phyloP scores from a whole-genome alignment of 2,113 vertebrate genomes.

The Entosphenus tridentatus region DNA sequence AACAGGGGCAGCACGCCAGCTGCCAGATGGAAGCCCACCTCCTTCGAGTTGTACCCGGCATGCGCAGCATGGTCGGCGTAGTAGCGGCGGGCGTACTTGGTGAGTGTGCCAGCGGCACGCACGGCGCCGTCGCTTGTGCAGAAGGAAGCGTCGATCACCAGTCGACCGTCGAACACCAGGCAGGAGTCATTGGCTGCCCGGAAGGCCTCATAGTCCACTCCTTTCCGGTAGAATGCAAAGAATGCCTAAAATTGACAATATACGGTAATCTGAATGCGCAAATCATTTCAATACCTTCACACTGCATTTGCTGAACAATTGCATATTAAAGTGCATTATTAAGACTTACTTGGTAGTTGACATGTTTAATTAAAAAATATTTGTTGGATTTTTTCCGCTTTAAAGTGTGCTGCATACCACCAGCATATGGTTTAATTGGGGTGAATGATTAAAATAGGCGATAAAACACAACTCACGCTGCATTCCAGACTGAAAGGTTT shows the following conservation, averaged over 20 bases:
- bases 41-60: conserved; percentile 42
- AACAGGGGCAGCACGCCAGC: conserved; percentile 33
- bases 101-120: conserved; percentile 52
- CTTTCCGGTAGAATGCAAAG: conserved; percentile 40
- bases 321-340: too few species aligned
- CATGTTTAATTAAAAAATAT: too few species aligned
- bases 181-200: conserved; percentile 37
- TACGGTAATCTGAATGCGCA: too few species aligned
- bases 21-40: conserved; percentile 57
- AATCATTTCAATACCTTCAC: too few species aligned
- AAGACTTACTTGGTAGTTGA: too few species aligned
- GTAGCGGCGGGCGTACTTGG: conserved; percentile 49
- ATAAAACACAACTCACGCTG: conserved; percentile 27
- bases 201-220: conserved; percentile 42
- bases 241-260: conserved; percentile 30
- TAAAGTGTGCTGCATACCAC: too few species aligned
- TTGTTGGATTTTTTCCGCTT: too few species aligned
- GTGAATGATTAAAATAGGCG: too few species aligned
- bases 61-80: conserved; percentile 38
- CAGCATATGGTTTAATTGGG: too few species aligned
- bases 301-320: too few species aligned
- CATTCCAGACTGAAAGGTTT: conserved; percentile 30
- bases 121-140: conserved; percentile 41
- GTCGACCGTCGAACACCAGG: conserved; percentile 46
- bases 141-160: conserved; percentile 45